Evolutionary conservation across 2,888 invertebrate species (phyloP).

Genomic region (Chrysomela aeneicollis): DNA sequence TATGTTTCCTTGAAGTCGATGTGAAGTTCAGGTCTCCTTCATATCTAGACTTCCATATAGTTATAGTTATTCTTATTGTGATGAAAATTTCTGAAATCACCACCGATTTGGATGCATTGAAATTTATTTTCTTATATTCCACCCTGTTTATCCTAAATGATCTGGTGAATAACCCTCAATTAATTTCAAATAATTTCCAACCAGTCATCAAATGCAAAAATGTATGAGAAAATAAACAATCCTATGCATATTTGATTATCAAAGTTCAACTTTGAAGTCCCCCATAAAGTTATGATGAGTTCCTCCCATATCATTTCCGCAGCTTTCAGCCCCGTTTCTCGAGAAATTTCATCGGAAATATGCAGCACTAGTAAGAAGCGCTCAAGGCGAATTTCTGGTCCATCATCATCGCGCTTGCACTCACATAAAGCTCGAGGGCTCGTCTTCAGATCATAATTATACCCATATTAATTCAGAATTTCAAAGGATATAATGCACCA

Average conservation of each 20-base stretch:
- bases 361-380: neutral
- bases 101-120: no score
- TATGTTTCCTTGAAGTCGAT: no score
- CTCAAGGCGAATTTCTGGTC: neutral
- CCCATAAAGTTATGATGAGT: conserved; percentile 33
- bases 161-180: neutral
- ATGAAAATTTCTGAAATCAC: no score
- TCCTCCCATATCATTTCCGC: conserved; percentile 18
- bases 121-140: no score
- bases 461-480: no score
- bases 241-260: conserved; percentile 44
- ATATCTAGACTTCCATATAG: no score
- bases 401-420: neutral
- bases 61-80: no score
- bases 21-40: no score
- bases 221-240: conserved; percentile 27
- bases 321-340: neutral
- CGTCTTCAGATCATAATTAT: neutral
- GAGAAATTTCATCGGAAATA: neutral
- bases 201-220: neutral
- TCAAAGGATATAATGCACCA: no score
- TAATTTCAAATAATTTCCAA: neutral
- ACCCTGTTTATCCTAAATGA: no score
- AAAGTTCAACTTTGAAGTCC: conserved; percentile 39
- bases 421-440: no score